Evolutionary conservation across 2,113 vertebrate species (phyloP), one percentile per base, ranked within the genome.

Genomic region (Athene cunicularia): DNA sequence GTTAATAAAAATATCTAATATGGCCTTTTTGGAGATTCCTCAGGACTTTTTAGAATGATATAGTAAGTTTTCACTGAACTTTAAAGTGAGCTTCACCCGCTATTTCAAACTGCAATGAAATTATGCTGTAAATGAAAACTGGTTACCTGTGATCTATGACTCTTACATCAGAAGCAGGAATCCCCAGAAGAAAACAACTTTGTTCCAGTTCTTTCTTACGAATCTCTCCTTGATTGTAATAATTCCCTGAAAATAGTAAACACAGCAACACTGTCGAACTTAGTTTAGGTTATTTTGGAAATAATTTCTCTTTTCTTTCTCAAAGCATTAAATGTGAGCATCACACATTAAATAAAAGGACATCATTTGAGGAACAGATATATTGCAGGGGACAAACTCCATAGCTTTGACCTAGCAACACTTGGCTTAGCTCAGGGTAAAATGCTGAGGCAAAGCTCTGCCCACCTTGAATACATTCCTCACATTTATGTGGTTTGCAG

Each of bases 91-190:
- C 14, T 66, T 71, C 53, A 49, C 26, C 59, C 41, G 59, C 60
- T 62, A 17, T 59, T 87, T 77, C 82, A 58, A 73, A 60, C 20
- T 26, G n/a, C 66, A 62, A 24, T 20, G 35, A 35, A 93, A 85
- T 72, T 70, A 73, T 24, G 30, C 16, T 73, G 56, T 37, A 73
- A 71, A 76, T 86, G 50, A 91, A 96, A 85, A 76, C 1, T 32
- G 16, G 97, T 98, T 99, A 99, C 99, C 99, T 99, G 98, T 98
- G 98, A 90, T 99, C 98, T 63, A 99, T 63, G 93, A 99, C 85
- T 60, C 97, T 98, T 94, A 99, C 97, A 72, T 92, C 90, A 53
- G 98, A 98, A 30, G 97, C 67, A 95, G 99, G 98, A 95, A 99
- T 99, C 72, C 99, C 99, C 97, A 99, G 97, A 66, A 99, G 98